Evolutionary conservation across 2,113 vertebrate species (phyloP).

Genomic region (Elachura formosa): DNA sequence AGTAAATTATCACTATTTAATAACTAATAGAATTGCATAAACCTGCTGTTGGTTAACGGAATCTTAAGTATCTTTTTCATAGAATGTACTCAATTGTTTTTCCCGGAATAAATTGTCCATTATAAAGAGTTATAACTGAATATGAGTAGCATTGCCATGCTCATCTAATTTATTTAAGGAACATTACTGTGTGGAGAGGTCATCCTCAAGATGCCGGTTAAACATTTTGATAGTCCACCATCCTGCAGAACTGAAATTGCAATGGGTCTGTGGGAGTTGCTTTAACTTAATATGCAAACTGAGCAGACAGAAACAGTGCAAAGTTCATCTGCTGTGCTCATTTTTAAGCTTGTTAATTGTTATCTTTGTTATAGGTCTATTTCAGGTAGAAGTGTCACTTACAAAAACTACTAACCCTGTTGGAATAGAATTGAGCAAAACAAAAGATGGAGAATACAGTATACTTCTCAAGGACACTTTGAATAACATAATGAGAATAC

Average conservation of each 20-base stretch:
- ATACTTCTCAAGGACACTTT: neutral
- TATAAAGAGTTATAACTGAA: neutral
- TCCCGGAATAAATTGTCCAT: neutral
- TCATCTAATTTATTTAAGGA: neutral
- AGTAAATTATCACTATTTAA: neutral
- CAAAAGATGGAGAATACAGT: neutral
- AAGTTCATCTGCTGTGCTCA: neutral
- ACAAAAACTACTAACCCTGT: neutral
- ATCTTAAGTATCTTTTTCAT: neutral
- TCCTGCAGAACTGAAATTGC: neutral
- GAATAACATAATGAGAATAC: neutral
- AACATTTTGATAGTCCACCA: neutral
- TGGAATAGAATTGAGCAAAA: neutral
- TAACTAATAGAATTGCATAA: neutral
- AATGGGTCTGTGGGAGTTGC: neutral
- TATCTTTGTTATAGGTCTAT: neutral
- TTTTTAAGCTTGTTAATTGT: neutral
- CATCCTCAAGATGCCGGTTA: neutral
- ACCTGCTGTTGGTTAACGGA: neutral
- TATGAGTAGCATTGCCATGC: neutral
- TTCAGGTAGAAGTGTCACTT: neutral
- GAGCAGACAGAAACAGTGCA: neutral
- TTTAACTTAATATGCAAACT: neutral
- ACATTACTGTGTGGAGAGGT: neutral
- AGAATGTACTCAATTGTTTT: fast-evolving